Conservation (phyloP, 2,113 vertebrate species). For the Ictalurus punctatus region DNA sequence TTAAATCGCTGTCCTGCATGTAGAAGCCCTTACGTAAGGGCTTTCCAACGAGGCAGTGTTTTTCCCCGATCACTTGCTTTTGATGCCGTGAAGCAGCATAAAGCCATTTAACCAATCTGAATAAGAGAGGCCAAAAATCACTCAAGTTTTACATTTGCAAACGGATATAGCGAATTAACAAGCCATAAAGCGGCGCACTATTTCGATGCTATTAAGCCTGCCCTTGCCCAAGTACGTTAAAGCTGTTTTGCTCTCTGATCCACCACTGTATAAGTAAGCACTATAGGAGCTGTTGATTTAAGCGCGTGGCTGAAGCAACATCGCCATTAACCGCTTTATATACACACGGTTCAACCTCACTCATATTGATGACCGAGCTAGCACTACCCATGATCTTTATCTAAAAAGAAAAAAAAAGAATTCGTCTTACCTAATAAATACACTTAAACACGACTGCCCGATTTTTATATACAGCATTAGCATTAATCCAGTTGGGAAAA, state of each 20-base stretch:
- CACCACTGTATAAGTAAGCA: not conserved
- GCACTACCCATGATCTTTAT: constrained; percentile 3
- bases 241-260: not conserved
- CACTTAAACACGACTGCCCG: not conserved
- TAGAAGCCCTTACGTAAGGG: constrained; percentile 57
- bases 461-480: constrained; percentile 40
- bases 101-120: constrained; percentile 43
- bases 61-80: constrained; percentile 39
- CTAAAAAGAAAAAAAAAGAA: not conserved
- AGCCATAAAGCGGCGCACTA: constrained; percentile 5
- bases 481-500: constrained; percentile 73
- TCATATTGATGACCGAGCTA: not conserved
- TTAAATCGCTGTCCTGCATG: constrained; percentile 42
- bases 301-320: not conserved
- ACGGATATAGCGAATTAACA: constrained; percentile 13
- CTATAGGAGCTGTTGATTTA: not conserved
- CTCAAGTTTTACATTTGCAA: not conserved
- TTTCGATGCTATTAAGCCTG: constrained; percentile 2
- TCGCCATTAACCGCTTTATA: not conserved
- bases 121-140: not conserved
- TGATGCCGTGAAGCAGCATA: constrained; percentile 43
- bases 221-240: not conserved
- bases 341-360: not conserved
- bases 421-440: constrained; percentile 42
- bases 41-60: constrained; percentile 41